A percentile compares a stretch with the other conserved stretches of the same genome.
These are phyloP conservation scores for Cynaeus angustus DNA, from an alignment of 2,888 invertebrate genomes.

Conservation along the genomic window DNA sequence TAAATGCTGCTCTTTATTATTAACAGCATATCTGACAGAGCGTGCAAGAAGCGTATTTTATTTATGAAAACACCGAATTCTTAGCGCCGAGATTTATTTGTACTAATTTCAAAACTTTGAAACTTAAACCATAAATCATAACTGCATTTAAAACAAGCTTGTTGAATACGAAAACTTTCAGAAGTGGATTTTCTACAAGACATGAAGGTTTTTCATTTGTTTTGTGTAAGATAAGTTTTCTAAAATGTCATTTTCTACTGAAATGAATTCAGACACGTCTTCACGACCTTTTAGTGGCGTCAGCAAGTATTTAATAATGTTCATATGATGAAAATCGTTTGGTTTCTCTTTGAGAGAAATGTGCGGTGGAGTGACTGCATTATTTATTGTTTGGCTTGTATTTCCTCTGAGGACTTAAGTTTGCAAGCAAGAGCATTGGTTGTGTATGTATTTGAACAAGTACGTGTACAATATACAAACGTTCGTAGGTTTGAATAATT, in stretches of 20 bases:
- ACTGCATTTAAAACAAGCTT: constrained; percentile 20
- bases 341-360: constrained; percentile 6
- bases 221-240: too few species aligned
- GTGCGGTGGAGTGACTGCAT: constrained; percentile 7
- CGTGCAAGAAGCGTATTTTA: too few species aligned
- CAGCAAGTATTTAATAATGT: constrained; percentile 12
- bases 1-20: too few species aligned
- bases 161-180: constrained; percentile 12
- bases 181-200: too few species aligned
- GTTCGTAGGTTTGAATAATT: constrained; percentile 32
- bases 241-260: background rate
- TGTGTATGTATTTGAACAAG: constrained; percentile 16
- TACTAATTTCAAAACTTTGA: background rate
- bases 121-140: constrained; percentile 20
- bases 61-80: background rate
- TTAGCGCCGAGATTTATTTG: background rate
- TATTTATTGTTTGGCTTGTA: constrained; percentile 18
- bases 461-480: constrained; percentile 20
- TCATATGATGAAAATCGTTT: background rate
- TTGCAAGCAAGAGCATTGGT: background rate
- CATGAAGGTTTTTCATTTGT: constrained; percentile 1
- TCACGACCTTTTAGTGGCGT: background rate
- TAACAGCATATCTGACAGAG: too few species aligned
- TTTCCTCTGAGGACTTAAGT: background rate
- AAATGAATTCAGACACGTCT: background rate